Conservation (phyloP, 1,140 invertebrate genomes). For the Branchinecta lynchi region DNA sequence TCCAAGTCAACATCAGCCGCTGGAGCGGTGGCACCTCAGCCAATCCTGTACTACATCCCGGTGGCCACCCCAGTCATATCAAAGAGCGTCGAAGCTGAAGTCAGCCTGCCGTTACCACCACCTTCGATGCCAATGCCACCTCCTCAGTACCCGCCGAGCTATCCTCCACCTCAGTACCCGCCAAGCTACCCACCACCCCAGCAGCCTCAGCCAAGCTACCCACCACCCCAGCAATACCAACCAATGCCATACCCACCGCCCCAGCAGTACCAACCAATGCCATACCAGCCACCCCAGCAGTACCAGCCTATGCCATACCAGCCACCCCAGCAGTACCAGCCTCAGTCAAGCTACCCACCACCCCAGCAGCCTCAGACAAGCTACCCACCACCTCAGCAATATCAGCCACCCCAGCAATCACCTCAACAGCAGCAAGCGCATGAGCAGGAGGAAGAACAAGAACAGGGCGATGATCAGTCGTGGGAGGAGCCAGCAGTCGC, state of each 20-base stretch:
- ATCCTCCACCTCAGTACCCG: not conserved
- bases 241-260: not conserved
- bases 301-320: too few relatives aligned
- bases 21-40: slow-evolving; percentile 4
- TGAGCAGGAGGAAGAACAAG: too few relatives aligned
- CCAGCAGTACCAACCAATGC: not conserved
- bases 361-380: not conserved
- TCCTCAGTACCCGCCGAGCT: not conserved
- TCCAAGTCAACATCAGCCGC: not conserved
- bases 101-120: not conserved
- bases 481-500: too few relatives aligned
- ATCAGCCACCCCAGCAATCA: not conserved
- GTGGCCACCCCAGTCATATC: not conserved
- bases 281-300: not conserved
- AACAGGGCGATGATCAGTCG: too few relatives aligned
- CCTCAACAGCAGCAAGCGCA: too few relatives aligned
- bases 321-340: not conserved
- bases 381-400: not conserved
- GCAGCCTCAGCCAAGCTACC: not conserved
- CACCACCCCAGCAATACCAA: not conserved
- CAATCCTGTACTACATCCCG: not conserved
- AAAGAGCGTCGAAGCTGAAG: not conserved
- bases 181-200: not conserved
- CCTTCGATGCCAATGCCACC: not conserved
- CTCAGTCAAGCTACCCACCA: not conserved